phyloP scores from a whole-genome alignment of 2,797 vertebrate genomes.

The Myiotriccus ornatus region DNA sequence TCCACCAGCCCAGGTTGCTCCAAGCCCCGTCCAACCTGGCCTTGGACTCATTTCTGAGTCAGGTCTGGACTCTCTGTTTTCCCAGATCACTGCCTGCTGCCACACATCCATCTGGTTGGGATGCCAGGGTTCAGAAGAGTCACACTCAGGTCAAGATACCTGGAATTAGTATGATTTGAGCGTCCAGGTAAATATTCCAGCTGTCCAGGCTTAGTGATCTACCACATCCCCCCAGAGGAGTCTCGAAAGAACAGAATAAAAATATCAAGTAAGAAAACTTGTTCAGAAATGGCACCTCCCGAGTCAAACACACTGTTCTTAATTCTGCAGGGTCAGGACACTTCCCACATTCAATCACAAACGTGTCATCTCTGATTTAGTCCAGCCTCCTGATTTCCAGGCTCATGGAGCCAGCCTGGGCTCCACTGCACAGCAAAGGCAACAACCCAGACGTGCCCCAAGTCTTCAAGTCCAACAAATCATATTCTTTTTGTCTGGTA shows the following conservation, averaged over 20 bases:
- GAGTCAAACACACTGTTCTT: neutral
- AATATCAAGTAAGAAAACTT: neutral
- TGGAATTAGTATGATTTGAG: neutral
- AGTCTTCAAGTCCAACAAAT: neutral
- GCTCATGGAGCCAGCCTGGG: neutral
- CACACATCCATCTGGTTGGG: neutral
- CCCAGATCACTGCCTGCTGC: neutral
- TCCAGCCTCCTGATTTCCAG: neutral
- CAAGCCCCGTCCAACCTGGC: fast-evolving
- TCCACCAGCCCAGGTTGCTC: neutral
- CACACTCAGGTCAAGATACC: neutral
- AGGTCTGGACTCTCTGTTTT: neutral
- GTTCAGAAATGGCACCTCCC: neutral
- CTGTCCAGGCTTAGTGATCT: neutral
- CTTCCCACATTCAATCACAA: neutral
- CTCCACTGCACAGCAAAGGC: neutral
- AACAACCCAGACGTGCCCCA: fast-evolving
- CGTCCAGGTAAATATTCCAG: neutral
- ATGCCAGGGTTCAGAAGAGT: neutral
- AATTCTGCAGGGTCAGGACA: neutral
- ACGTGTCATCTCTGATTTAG: fast-evolving
- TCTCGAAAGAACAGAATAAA: neutral
- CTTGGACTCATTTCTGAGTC: neutral
- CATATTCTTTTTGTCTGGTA: fast-evolving
- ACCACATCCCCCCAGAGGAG: too few species aligned